A percentile compares a stretch with the other conserved stretches of the same genome.
These are phyloP conservation scores for Nephila pilipes DNA, from an alignment of 1,140 invertebrate species.

Conservation along the genomic window DNA sequence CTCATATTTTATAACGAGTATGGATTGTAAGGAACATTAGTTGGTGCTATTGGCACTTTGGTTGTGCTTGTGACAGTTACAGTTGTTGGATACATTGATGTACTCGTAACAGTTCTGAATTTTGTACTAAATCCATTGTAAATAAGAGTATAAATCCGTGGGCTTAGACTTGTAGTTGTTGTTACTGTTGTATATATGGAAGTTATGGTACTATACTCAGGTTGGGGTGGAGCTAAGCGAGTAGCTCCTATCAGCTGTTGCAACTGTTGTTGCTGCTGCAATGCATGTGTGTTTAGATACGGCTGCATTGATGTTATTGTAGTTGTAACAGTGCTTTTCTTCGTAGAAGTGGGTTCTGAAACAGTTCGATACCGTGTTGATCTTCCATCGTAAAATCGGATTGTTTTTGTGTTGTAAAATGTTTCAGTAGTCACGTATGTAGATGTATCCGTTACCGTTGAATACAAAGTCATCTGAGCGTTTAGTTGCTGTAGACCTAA, in stretches of 20 bases:
- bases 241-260: conserved; percentile 76
- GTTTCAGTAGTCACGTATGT: conserved; percentile 79
- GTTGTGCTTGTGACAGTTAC: conserved; percentile 76
- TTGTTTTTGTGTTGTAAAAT: conserved; percentile 79
- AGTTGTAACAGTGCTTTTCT: conserved; percentile 78
- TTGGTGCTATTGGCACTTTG: conserved; percentile 63
- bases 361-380: conserved; percentile 78
- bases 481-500: conserved; percentile 77
- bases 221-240: conserved; percentile 38
- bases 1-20: background rate
- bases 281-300: conserved; percentile 76
- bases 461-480: conserved; percentile 76
- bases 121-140: conserved; percentile 79
- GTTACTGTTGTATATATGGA: conserved; percentile 78
- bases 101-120: conserved; percentile 79
- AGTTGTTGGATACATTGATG: conserved; percentile 78
- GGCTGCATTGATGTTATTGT: conserved; percentile 78
- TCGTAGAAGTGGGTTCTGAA: conserved; percentile 78
- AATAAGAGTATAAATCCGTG: conserved; percentile 79
- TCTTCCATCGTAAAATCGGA: conserved; percentile 80
- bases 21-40: conserved; percentile 65
- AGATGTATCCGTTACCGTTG: conserved; percentile 78
- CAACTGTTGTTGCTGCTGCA: conserved; percentile 77
- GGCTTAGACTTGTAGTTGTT: conserved; percentile 77
- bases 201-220: conserved; percentile 71